Evolutionary conservation across 2,888 invertebrate species (phyloP).

Genomic region (Philonicus albiceps): DNA sequence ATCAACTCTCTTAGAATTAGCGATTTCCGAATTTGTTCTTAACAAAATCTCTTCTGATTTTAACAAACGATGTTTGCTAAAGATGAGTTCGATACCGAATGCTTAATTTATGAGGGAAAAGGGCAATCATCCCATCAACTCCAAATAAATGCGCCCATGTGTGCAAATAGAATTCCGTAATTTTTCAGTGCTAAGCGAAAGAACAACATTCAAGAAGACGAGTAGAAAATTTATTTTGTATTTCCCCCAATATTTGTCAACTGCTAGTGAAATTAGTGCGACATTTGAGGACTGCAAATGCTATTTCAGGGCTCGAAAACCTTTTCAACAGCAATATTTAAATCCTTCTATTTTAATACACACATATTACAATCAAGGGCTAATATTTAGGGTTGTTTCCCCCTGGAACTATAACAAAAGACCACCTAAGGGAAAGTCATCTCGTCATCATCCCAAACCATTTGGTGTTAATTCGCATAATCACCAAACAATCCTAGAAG

Average conservation of each 20-base stretch:
- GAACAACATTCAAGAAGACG: neutral
- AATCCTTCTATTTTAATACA: neutral
- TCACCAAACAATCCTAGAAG: slow-evolving; percentile 47
- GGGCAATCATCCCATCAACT: neutral
- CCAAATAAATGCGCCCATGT: neutral
- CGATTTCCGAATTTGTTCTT: neutral
- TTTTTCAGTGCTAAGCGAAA: slow-evolving; percentile 10
- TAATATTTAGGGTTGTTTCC: neutral
- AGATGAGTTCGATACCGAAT: neutral
- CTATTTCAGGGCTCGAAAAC: neutral
- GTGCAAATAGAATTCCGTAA: neutral
- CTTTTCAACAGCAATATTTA: neutral
- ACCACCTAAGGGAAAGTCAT: neutral
- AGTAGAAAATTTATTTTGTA: neutral
- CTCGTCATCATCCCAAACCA: slow-evolving; percentile 36
- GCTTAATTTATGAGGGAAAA: neutral
- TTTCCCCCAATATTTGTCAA: neutral
- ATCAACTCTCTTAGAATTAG: neutral
- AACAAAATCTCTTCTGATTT: neutral
- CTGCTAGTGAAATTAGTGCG: neutral
- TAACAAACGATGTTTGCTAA: neutral
- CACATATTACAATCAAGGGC: neutral
- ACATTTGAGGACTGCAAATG: neutral
- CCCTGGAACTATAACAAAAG: neutral
- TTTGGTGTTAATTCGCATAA: slow-evolving; percentile 49